Evolutionary conservation across 2,113 vertebrate species (phyloP), one percentile per base, ranked within the genome.

Genomic region (Syrmaticus mikado): DNA sequence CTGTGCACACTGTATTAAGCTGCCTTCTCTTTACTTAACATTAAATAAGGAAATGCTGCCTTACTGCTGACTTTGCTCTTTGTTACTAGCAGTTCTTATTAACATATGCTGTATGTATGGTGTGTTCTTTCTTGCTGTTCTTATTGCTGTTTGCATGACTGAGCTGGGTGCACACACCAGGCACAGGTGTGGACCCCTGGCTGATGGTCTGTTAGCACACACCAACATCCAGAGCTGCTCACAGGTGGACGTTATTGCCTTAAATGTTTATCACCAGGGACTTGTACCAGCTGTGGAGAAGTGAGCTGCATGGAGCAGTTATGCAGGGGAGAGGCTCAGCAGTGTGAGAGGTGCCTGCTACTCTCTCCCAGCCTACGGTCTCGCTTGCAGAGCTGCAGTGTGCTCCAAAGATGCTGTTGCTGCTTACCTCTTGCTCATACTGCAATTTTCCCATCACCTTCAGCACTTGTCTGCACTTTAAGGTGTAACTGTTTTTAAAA

Each of bases 81-180:
- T 45, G 86, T 7, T 36, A 2, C n/a, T 2, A 30, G 17, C 73
- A 40, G 17, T 48, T 45, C 70, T 71, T 45, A 7, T 55, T 62
- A 77, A 22, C 43, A 52, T n/a, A 2, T 1, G 2, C 76, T 53
- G 65, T 27, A 10, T 1, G 0, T n/a, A 4, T 1, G 55, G 60
- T 72, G 48, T 18, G 16, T 45, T 57, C 67, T 73, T 57, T 67
- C 40, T 66, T 70, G 62, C n/a, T 73, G 2, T 45, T 68, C 45
- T 66, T 45, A 10, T n/a, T 89, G 65, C 73, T 79, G 0, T 50
- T 48, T 16, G 68, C 38, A 6, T 43, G 41, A 4, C 61, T 0
- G 1, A 40, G 46, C 36, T 70, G 62, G n/a, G 8, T 53, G 48
- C 58, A 53, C 40, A 40, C 3, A 4, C 10, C 1, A 3, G 3